These are phyloP conservation scores for Oxystoma pomonae DNA, from an alignment of 2,888 invertebrate genomes.

Conservation along the genomic window DNA sequence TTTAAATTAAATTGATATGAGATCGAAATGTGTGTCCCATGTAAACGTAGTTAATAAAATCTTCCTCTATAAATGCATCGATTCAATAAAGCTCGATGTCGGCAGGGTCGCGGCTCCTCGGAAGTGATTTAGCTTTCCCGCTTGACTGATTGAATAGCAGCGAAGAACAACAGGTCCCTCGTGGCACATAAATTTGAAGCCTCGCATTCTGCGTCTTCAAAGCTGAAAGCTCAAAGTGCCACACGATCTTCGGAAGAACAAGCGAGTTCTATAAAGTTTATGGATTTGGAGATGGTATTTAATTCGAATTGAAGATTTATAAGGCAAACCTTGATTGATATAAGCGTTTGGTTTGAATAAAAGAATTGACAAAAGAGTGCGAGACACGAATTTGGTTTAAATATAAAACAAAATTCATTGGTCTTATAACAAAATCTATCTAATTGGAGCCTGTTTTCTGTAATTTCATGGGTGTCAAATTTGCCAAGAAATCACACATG, in stretches of 20 bases:
- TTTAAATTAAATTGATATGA: no score
- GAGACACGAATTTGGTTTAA: background rate
- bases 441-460: no score
- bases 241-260: background rate
- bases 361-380: background rate
- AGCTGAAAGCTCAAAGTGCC: background rate
- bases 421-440: no score
- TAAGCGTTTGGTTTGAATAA: background rate
- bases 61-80: no score
- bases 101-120: background rate
- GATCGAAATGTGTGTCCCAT: no score
- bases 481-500: no score
- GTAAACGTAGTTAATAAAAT: background rate
- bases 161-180: slow-evolving; percentile 47
- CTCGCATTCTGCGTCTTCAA: slow-evolving; percentile 21
- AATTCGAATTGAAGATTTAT: background rate
- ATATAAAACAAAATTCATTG: background rate
- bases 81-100: background rate
- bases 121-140: background rate
- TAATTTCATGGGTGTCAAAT: no score
- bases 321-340: background rate
- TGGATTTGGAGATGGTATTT: background rate
- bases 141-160: slow-evolving; percentile 46
- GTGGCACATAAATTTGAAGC: slow-evolving; percentile 45
- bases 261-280: background rate